Base-by-base conservation (phyloP, 92 coral and sea anemone genomes). In the Palythoa heliodiscus region DNA sequence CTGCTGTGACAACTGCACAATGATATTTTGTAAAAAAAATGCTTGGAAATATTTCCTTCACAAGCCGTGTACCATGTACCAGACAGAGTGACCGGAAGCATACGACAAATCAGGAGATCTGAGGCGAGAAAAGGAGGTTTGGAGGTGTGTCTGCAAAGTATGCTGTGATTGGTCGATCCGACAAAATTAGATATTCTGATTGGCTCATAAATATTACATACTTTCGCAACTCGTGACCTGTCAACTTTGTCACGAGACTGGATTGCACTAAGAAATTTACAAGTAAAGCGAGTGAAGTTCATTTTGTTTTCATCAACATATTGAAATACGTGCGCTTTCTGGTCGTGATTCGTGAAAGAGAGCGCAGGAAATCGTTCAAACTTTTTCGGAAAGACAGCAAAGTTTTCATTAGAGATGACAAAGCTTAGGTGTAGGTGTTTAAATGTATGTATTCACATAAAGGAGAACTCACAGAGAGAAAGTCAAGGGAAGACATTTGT, bases 391-490 rank as follows among this genome's bases (percentile, higher is more conserved):
- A 48, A 43, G 40, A 20, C 73, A 64, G 57, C 57, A 40, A 15
- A 6, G 52, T 76, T 15, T 14, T 40, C 25, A 29, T 67, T 20
- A 86, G 79, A 6, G 82, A 96, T 96, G 98, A 93, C 90, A 53
- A 94, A 94, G 75, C 88, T 91, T 37, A 87, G 82, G 75, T 96
- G 98, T 75, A 78, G 87, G 15, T 96, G 98, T 82, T 69, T 96
- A 47, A 96, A 96, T 86, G 84, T 96, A 66, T 90, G 94, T 53
- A 79, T 96, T 22, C 95, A 96, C 54, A 92, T 89, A 0, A 89
- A 93, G 69, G 95, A 88, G 73, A 92, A 88, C 70, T 87, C 93
- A 11, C 89, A 80, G 52, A 91, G 96, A 39, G 89, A 92, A 54
- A 87, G 92, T 58, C 92, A 96, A 7, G 98, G 98, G 4, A 84